These are phyloP conservation scores for Pantherophis alleghaniensis DNA, from an alignment of 2,797 vertebrate genomes.

Conservation along the genomic window DNA sequence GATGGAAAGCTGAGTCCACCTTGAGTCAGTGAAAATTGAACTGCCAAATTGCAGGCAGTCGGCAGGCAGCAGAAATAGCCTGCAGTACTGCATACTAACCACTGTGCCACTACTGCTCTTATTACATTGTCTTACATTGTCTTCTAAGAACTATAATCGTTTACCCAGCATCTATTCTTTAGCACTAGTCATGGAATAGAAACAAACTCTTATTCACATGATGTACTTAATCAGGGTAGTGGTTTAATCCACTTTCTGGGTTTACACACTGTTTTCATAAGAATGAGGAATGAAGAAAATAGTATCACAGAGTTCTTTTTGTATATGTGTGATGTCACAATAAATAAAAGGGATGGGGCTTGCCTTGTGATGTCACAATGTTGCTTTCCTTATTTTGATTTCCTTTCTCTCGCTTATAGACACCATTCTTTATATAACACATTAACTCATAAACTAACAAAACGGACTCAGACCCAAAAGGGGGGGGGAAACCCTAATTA, in stretches of 20 bases:
- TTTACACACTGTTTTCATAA: neutral
- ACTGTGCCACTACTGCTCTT: no score
- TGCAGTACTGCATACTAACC: no score
- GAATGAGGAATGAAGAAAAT: neutral
- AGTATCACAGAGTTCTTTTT: neutral
- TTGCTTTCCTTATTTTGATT: neutral
- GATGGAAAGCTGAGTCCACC: no score
- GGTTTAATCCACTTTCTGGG: neutral
- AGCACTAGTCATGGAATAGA: neutral
- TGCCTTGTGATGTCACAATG: neutral
- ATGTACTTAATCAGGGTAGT: neutral
- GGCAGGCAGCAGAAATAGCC: neutral
- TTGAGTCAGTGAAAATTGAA: no score
- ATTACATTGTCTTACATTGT: neutral
- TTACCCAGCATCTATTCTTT: neutral
- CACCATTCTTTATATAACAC: neutral
- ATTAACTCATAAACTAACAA: neutral
- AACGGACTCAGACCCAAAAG: neutral
- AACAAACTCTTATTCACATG: neutral
- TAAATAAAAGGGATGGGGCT: neutral
- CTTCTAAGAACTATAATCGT: neutral
- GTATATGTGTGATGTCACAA: neutral
- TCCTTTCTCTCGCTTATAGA: neutral
- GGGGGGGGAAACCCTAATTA: neutral
- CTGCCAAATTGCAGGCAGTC: fast-evolving